Percentiles rank a stretch among this genome's conserved stretches.
These are phyloP conservation scores for Rhinoptilus africanus DNA, from an alignment of 2,113 vertebrate species.

Conservation along the genomic window DNA sequence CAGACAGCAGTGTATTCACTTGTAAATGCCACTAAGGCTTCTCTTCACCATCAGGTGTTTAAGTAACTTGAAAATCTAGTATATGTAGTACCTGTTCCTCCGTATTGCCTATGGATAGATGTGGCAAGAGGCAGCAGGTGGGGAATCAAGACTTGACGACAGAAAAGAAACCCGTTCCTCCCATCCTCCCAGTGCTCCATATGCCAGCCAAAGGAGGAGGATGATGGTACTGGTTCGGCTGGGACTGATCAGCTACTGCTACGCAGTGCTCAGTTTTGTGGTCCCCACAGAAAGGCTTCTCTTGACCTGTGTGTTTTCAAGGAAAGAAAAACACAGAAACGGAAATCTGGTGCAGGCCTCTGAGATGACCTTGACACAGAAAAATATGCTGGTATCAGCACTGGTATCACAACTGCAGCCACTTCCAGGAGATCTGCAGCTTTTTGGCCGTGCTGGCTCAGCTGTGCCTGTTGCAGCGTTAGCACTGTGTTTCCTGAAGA, in stretches of 20 bases:
- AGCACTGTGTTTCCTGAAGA: neutral
- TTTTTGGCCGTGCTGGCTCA: neutral
- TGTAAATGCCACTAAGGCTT: neutral
- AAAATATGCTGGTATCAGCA: neutral
- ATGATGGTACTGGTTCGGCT: neutral
- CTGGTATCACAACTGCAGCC: neutral
- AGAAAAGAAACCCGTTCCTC: neutral
- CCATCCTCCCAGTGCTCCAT: neutral
- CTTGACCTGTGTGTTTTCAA: neutral
- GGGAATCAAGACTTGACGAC: neutral
- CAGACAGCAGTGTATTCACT: neutral
- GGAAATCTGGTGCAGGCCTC: neutral
- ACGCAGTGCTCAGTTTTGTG: accelerated
- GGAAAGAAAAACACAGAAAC: neutral
- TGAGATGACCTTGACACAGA: neutral
- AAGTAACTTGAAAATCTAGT: neutral
- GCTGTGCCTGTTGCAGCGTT: neutral
- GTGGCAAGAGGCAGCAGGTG: neutral
- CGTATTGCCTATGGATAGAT: neutral
- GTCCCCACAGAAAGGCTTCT: neutral
- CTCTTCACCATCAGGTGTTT: neutral
- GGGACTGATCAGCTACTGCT: neutral
- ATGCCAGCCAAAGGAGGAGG: neutral
- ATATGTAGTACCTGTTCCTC: neutral
- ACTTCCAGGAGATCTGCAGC: neutral